Evolutionary conservation across 2,797 vertebrate species (phyloP).

Genomic region (Mormyrus hasselquistii): DNA sequence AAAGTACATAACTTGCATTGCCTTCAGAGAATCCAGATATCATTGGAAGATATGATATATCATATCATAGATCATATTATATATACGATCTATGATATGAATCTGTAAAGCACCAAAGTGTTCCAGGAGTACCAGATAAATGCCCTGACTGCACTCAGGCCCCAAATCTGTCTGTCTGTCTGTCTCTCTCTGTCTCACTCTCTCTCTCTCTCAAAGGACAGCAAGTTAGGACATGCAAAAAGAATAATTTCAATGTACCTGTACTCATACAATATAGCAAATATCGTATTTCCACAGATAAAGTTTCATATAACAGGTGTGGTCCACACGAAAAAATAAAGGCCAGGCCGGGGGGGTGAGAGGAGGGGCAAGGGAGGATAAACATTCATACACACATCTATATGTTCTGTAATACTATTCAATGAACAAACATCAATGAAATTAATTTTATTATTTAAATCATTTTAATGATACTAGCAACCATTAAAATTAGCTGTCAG

Average conservation of each 20-base stretch:
- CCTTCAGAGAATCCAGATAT: neutral
- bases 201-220: neutral
- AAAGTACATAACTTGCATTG: neutral
- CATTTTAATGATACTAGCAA: neutral
- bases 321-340: neutral
- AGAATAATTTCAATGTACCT: neutral
- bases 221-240: neutral
- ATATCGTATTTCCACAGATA: neutral
- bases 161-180: neutral
- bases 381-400: neutral
- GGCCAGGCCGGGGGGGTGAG: neutral
- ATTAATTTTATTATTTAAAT: neutral
- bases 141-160: neutral
- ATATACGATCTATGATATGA: neutral
- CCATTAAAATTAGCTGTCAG: neutral
- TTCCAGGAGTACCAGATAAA: neutral
- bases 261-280: neutral
- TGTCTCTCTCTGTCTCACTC: too few species aligned
- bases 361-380: neutral
- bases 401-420: neutral
- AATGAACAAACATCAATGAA: neutral
- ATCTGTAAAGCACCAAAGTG: neutral
- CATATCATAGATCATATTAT: too few species aligned
- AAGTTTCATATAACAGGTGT: neutral
- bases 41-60: neutral